A percentile compares a stretch with the other conserved stretches of the same genome.
These are phyloP conservation scores for Camponotus floridanus DNA, from an alignment of 1,140 invertebrate genomes.

Conservation along the genomic window DNA sequence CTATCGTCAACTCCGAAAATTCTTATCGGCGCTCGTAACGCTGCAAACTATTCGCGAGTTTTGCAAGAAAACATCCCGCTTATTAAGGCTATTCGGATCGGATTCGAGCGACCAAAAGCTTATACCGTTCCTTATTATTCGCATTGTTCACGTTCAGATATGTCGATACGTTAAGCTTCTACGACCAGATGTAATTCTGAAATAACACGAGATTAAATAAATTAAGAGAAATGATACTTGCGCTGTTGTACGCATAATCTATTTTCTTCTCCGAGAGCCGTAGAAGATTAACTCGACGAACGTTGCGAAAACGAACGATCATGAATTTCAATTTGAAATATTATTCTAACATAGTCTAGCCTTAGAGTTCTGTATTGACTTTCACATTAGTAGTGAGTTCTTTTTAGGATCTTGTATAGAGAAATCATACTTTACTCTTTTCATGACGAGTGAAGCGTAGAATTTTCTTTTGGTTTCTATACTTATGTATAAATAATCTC, in stretches of 20 bases:
- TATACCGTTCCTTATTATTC: not conserved
- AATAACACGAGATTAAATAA: constrained; percentile 27
- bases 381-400: constrained; percentile 66
- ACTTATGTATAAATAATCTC: constrained; percentile 36
- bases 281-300: constrained; percentile 37
- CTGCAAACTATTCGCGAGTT: constrained; percentile 45
- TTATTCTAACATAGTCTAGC: constrained; percentile 55
- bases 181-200: constrained; percentile 22
- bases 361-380: constrained; percentile 61
- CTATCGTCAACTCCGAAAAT: constrained; percentile 1
- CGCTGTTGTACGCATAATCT: constrained; percentile 4
- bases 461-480: constrained; percentile 56
- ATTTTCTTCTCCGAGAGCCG: not conserved
- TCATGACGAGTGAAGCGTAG: constrained; percentile 67
- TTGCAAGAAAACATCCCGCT: not conserved
- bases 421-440: constrained; percentile 60
- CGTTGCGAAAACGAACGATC: constrained; percentile 29
- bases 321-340: constrained; percentile 49
- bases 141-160: constrained; percentile 34
- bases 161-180: constrained; percentile 42
- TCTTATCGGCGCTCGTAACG: constrained; percentile 19
- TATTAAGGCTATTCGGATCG: not conserved
- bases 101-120: constrained; percentile 26
- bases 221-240: constrained; percentile 20
- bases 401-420: constrained; percentile 62